Percentiles rank a stretch among this genome's conserved stretches.
Evolutionary conservation across 1,140 invertebrate genomes (phyloP).

Genomic region (Tetramorium parvispinum): DNA sequence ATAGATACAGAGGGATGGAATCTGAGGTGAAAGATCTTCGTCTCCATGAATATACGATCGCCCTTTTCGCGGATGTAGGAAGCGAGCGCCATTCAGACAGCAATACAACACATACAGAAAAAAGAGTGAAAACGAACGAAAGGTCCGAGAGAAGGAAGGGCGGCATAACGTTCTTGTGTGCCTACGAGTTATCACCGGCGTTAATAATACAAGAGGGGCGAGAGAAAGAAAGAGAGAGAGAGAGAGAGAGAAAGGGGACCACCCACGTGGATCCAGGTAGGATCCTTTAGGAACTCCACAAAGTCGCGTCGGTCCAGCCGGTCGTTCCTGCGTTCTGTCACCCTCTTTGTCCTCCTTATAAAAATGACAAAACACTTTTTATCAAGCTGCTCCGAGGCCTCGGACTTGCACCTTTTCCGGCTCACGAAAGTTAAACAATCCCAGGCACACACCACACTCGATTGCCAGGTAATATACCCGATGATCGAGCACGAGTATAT

Average conservation of each 20-base stretch:
- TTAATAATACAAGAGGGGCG: conserved; percentile 72
- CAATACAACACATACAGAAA: conserved; percentile 29
- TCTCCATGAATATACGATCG: conserved; percentile 40
- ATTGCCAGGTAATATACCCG: conserved; percentile 38
- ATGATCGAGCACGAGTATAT: conserved; percentile 36
- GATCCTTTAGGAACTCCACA: conserved; percentile 54
- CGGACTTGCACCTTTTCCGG: conserved; percentile 38
- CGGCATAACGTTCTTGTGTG: conserved; percentile 56
- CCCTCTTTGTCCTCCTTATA: conserved; percentile 64
- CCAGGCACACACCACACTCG: conserved; percentile 44
- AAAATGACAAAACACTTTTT: conserved; percentile 79
- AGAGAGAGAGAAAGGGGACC: conserved; percentile 60
- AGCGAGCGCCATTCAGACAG: conserved; percentile 31
- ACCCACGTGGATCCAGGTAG: conserved; percentile 76
- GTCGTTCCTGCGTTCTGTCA: conserved; percentile 46
- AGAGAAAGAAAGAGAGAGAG: conserved; percentile 8
- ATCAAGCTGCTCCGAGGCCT: conserved; percentile 45
- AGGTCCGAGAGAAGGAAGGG: conserved; percentile 43
- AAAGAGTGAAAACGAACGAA: conserved; percentile 26
- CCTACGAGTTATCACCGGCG: conserved; percentile 74
- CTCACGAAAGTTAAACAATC: conserved; percentile 62
- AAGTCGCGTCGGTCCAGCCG: conserved; percentile 21
- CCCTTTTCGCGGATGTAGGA: conserved; percentile 39
- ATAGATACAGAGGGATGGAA: conserved; percentile 32
- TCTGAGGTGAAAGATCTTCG: conserved; percentile 40